phyloP scores from a whole-genome alignment of 2,797 vertebrate species.

The Anomalospiza imberbis region DNA sequence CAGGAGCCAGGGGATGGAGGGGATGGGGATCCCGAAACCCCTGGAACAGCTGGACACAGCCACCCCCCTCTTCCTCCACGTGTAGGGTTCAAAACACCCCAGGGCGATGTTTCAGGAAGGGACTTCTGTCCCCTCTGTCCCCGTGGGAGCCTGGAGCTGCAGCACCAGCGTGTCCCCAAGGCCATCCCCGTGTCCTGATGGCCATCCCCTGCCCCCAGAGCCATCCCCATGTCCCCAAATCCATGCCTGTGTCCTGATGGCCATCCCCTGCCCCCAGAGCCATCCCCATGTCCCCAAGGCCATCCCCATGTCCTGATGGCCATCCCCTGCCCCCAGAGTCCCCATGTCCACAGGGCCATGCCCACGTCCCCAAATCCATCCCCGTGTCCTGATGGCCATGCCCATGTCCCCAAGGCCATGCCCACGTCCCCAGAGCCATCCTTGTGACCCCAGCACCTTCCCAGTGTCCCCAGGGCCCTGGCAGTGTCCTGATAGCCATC shows the following conservation, averaged over 20 bases:
- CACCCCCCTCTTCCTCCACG: fast-evolving
- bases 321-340: neutral
- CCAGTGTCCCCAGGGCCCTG: neutral
- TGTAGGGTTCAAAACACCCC: neutral
- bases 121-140: neutral
- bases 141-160: neutral
- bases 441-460: no score
- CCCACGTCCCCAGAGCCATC: no score
- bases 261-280: fast-evolving
- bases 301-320: fast-evolving
- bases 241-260: no score
- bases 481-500: no score
- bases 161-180: neutral
- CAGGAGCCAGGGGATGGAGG: neutral
- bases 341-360: fast-evolving
- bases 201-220: fast-evolving
- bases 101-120: no score
- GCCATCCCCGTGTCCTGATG: fast-evolving
- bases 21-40: neutral
- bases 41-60: neutral
- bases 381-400: neutral
- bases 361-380: fast-evolving
- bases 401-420: no score
- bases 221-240: fast-evolving
- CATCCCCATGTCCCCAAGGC: fast-evolving